Evolutionary conservation across 2,797 vertebrate genomes (phyloP).

Genomic region (Sebastes cheni): DNA sequence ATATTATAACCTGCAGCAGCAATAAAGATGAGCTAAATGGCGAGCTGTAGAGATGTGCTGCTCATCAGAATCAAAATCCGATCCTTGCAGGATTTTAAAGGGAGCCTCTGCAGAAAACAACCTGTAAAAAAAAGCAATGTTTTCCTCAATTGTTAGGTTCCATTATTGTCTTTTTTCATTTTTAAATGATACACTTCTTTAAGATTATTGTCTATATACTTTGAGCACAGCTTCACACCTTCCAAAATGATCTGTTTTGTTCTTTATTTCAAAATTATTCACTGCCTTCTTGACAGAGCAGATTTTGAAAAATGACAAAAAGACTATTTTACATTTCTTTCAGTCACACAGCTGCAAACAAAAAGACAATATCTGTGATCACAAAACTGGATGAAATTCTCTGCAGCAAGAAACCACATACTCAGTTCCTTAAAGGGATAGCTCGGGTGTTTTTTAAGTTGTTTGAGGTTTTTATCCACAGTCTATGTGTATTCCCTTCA

Average conservation of each 20-base stretch:
- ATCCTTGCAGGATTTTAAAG: not conserved
- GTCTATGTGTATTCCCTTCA: too few species aligned
- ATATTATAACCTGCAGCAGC: slow-evolving; percentile 47
- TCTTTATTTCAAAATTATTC: not conserved
- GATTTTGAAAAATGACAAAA: not conserved
- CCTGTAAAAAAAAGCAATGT: not conserved
- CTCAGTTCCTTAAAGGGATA: not conserved
- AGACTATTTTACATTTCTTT: not conserved
- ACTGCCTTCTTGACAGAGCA: not conserved
- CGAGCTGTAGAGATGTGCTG: not conserved
- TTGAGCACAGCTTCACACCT: not conserved
- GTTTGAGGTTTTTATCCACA: too few species aligned
- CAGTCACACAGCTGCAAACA: not conserved
- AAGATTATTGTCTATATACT: not conserved
- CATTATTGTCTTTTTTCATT: not conserved
- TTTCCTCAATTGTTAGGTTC: not conserved
- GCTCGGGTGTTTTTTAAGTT: too few species aligned
- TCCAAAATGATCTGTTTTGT: not conserved
- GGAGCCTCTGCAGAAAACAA: not conserved
- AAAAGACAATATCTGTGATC: not conserved
- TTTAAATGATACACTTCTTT: not conserved
- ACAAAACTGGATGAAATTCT: not conserved
- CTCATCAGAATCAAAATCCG: not conserved
- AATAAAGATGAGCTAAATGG: slow-evolving; percentile 20
- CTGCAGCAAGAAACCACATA: not conserved